Base-by-base conservation (phyloP, 2,797 vertebrate genomes). In the Poecilia picta region DNA sequence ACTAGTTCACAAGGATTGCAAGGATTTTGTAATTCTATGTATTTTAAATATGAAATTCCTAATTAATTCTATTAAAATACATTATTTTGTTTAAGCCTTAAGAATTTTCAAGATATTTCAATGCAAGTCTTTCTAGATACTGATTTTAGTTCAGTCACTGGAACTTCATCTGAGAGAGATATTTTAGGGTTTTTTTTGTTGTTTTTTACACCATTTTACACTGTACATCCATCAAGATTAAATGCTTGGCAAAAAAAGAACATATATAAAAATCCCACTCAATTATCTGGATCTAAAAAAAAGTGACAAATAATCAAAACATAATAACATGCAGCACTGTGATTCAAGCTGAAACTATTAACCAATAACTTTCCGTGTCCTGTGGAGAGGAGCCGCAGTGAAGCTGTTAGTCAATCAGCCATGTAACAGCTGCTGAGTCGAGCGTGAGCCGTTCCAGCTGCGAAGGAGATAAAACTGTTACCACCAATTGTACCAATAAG, bases 391-490 rank as follows among this genome's bases (percentile, higher is more conserved):
- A 49, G 55, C 84, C 80, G 75, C 64, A 81, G 75, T 23, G 59
- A 83, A 83, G 81, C 84, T 80, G 81, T 86, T 85, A 92, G 88
- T 94, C 90, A 94, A 85, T 91, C 87, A 81, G 31, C 90, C 81
- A 87, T 85, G 87, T 83, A 94, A 90, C 94, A 95, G 94, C 94
- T 95, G 94, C 90, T 28, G 79, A 81, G 89, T 91, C 82, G 89
- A 91, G 85, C 87, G 89, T 89, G 88, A 90, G 88, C 83, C 49
- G 71, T 88, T 93, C 93, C 92, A 93, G 94, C 92, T 94, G 93
- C 90, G 90, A 28, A 28, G 13, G 5, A 31, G 49, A 51, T 62
- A 33, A 33, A 62, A 12, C 18, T 8, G 31, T 33, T 31, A 62
- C 33, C 15, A 33, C 59, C 31, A 33, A 33, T 3, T 51, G 16